Base-by-base conservation (phyloP, 2,797 vertebrate genomes). In the Alouatta caraya region DNA sequence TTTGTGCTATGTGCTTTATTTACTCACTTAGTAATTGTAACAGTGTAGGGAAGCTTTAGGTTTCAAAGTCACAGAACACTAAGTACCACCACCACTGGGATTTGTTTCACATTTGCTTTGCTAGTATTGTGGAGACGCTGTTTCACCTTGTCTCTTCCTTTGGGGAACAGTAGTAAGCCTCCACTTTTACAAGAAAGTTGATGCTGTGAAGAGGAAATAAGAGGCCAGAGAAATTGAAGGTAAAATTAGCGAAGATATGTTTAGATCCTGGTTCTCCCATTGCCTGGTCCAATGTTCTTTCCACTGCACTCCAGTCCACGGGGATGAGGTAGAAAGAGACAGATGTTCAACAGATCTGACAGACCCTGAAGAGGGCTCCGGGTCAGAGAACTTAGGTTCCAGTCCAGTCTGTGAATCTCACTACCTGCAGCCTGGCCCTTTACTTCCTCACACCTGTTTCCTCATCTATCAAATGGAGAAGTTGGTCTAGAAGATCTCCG, bases 391-490 rank as follows among this genome's bases (percentile, higher is more conserved):
- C n/a, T 21, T 50, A 30, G 64, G 52, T 19, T 92, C 6, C 2
- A 55, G 48, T 57, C 37, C 75, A 50, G 37, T 10, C 73, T 82
- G 42, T 42, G 48, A 73, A 46, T 26, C 22, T 50, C 55, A 70
- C 44, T 46, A 1, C 28, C 42, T 82, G 22, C 42, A 80, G 19
- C 33, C 42, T n/a, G 70, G 67, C 28, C 30, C 67, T 95, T 52
- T 3, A 6, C 11, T 28, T 92, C 44, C 50, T 64, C 75, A 33
- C 10, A 72, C 37, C 55, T 39, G 7, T 76, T 93, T 84, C 92
- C 42, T 96, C 80, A 76, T 59, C 86, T 94, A n/a, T 93, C 88
- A 88, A 93, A 82, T 5, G 73, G 90, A 22, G 19, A 93, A 17
- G 22, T 28, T 79, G 55, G 86, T 48, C 33, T 19, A 90, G 80